These are phyloP conservation scores for Agonopterix subpropinquella DNA, from an alignment of 2,888 invertebrate genomes.

Conservation along the genomic window DNA sequence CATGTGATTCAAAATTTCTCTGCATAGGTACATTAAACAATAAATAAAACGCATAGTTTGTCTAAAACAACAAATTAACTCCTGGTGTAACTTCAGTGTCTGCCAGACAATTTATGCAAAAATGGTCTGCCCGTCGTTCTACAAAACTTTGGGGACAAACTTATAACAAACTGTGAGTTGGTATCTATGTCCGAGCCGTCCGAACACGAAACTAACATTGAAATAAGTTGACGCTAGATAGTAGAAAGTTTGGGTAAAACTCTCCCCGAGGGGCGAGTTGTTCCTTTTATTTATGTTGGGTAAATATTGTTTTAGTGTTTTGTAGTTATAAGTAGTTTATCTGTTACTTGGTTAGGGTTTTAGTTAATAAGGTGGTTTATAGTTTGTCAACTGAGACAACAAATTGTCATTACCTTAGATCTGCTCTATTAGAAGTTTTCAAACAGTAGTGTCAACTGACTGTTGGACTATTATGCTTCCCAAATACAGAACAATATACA, in stretches of 20 bases:
- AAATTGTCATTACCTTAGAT: no score
- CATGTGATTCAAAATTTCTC: no score
- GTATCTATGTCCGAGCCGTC: conserved; percentile 21
- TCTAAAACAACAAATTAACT: not conserved
- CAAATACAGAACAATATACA: no score
- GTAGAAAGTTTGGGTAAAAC: conserved; percentile 26
- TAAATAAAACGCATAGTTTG: not conserved
- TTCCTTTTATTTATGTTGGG: conserved; percentile 9
- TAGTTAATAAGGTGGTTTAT: not conserved
- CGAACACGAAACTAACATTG: conserved; percentile 30
- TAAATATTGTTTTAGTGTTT: conserved; percentile 7
- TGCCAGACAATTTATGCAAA: not conserved
- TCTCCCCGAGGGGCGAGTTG: conserved; percentile 13
- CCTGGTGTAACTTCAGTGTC: not conserved
- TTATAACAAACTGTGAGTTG: conserved; percentile 27
- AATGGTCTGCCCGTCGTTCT: conserved; percentile 1
- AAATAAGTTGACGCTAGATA: conserved; percentile 31
- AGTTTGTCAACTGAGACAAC: no score
- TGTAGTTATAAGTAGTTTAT: not conserved
- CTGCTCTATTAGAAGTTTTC: no score
- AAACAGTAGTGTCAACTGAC: no score
- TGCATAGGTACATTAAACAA: no score
- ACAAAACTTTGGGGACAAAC: conserved; percentile 14
- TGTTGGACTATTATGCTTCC: no score
- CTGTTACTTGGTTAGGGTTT: no score